These are phyloP conservation scores for Anthoscopus minutus DNA, from an alignment of 2,113 vertebrate genomes.

Conservation along the genomic window DNA sequence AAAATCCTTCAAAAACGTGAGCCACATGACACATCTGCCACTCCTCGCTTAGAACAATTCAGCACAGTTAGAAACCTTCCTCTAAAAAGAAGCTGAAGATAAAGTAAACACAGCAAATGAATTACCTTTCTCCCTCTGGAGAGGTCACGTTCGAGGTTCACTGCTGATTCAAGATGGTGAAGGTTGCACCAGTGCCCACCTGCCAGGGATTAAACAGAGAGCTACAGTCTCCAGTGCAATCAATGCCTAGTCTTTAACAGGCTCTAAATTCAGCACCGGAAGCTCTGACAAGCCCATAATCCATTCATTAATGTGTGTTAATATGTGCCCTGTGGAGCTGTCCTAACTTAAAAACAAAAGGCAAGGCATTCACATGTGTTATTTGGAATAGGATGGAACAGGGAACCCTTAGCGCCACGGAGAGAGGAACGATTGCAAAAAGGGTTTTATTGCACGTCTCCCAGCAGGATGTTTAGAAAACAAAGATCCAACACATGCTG, in stretches of 20 bases:
- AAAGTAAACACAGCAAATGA: constrained; percentile 63
- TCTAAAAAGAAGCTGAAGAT: constrained; percentile 43
- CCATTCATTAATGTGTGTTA: constrained; percentile 56
- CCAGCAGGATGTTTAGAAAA: constrained; percentile 44
- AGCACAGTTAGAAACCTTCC: constrained; percentile 35
- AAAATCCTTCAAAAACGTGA: constrained; percentile 11
- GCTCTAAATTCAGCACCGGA: constrained; percentile 51
- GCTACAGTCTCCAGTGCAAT: constrained; percentile 44
- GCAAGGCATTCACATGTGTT: constrained; percentile 21
- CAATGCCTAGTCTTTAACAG: constrained; percentile 37
- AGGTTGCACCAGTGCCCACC: constrained; percentile 48
- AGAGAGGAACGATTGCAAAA: constrained; percentile 23
- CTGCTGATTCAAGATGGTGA: constrained; percentile 59
- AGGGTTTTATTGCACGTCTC: constrained; percentile 38
- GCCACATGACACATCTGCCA: constrained; percentile 33
- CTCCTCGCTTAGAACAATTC: constrained; percentile 63
- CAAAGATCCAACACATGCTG: constrained; percentile 44
- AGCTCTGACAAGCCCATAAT: constrained; percentile 38
- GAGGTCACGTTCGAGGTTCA: constrained; percentile 62
- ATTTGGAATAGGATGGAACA: constrained; percentile 22
- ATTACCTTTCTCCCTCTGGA: constrained; percentile 47
- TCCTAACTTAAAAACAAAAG: constrained; percentile 52
- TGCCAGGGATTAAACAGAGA: constrained; percentile 66
- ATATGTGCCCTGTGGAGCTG: constrained; percentile 34
- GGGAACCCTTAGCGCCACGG: background rate